Base-by-base conservation (phyloP, 2,888 invertebrate species). In the Torymus texanus region DNA sequence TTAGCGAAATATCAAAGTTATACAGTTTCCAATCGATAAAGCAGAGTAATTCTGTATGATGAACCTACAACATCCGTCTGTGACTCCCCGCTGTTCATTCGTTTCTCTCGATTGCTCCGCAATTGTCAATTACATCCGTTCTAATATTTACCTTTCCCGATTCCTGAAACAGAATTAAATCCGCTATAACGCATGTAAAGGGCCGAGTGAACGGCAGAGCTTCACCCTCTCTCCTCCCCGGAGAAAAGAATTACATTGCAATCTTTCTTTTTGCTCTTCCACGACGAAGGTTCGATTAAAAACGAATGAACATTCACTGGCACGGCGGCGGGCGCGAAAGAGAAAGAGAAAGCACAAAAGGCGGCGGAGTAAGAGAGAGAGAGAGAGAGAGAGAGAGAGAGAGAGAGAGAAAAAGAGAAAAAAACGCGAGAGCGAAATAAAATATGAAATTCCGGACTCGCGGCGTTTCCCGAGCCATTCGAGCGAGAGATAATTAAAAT, bases 401-500 rank as follows among this genome's bases (percentile, higher is more conserved):
- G 16, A 16, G n/a, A 29, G 65, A 12, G 65, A 51, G 55, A 78
- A 73, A 74, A n/a, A n/a, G n/a, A n/a, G n/a, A n/a, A n/a, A n/a
- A n/a, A n/a, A n/a, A n/a, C 21, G 16, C 24, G n/a, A 29, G 65
- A 12, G 65, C 58, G 55, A 78, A 73, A 74, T 78, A 67, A 74
- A 78, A 78, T 73, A 73, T 67, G 58, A 73, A 66, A 72, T 78
- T 73, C 73, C 66, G 55, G 50, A 73, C 66, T 66, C 18, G 29
- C 53, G 24, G 67, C 16, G 58, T 50, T 71, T 73, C 21, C 58
- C 29, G 51, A 63, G 68, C 73, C 67, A 67, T 78, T 73, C 75
- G 72, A 67, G 66, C 78, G 67, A 81, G 67, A 81, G 75, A 81
- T 78, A 81, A 75, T 81, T 75, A 66, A 66, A 76, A 71, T 77